Conservation (phyloP, 2,113 vertebrate genomes). For the Oryzias melastigma region DNA sequence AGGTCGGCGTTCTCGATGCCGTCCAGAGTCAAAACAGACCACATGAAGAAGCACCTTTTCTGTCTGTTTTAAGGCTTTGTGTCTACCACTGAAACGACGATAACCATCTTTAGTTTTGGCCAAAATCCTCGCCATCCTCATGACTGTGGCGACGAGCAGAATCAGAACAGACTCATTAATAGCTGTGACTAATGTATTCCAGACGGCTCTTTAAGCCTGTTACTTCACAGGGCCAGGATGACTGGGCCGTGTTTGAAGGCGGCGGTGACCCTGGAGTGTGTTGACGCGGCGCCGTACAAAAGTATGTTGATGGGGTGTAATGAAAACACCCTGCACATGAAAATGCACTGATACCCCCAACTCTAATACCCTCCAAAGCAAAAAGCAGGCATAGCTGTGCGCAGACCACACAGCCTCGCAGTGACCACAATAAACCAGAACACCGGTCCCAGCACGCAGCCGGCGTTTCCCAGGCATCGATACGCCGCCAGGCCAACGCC, state of each 20-base stretch:
- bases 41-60: not conserved
- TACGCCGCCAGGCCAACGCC: constrained; percentile 36
- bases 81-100: constrained; percentile 27
- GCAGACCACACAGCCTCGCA: constrained; percentile 64
- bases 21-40: not conserved
- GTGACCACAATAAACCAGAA: constrained; percentile 63
- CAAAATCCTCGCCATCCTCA: constrained; percentile 37
- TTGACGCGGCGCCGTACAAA: constrained; percentile 51
- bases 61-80: constrained; percentile 2
- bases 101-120: constrained; percentile 30
- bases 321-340: constrained; percentile 58
- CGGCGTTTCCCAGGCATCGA: constrained; percentile 59
- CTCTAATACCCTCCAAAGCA: constrained; percentile 22
- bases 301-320: constrained; percentile 46
- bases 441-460: constrained; percentile 63
- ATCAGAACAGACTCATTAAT: constrained; percentile 69
- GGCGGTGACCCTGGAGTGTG: constrained; percentile 52
- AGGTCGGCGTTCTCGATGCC: constrained; percentile 59
- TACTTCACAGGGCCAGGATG: constrained; percentile 45
- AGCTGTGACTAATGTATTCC: constrained; percentile 74
- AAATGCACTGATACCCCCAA: constrained; percentile 31
- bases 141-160: constrained; percentile 51
- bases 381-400: constrained; percentile 45
- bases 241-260: constrained; percentile 20
- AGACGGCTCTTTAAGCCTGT: constrained; percentile 57